Conservation (phyloP, 2,113 vertebrate species). For the Ovibos moschatus region DNA sequence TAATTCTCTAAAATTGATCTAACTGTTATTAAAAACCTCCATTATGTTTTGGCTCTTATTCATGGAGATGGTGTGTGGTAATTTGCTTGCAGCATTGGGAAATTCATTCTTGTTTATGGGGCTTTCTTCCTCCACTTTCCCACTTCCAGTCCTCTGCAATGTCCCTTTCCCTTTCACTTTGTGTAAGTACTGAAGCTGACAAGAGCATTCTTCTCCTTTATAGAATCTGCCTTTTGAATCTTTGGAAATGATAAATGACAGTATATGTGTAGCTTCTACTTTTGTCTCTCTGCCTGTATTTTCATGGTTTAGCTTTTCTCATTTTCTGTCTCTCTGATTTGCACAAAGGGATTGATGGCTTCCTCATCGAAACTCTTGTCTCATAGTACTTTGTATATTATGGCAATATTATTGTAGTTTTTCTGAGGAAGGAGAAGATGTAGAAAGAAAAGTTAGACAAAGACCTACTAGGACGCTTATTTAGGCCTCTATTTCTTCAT, state of each 20-base stretch:
- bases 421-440: neutral
- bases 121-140: neutral
- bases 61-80: neutral
- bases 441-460: neutral
- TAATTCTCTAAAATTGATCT: constrained; percentile 35
- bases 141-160: neutral
- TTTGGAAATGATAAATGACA: constrained; percentile 5
- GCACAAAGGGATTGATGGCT: neutral
- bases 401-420: neutral
- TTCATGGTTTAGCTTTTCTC: neutral
- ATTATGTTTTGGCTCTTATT: constrained; percentile 38
- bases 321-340: neutral
- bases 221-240: neutral
- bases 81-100: constrained; percentile 3
- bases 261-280: neutral
- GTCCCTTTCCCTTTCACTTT: neutral
- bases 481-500: constrained; percentile 30
- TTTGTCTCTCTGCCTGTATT: neutral
- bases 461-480: neutral
- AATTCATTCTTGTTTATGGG: neutral
- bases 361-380: neutral
- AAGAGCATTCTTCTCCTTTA: neutral
- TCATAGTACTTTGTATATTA: neutral
- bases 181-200: neutral
- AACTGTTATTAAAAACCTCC: constrained; percentile 21